Conservation (phyloP, 2,888 invertebrate genomes). For the Apamea anceps region DNA sequence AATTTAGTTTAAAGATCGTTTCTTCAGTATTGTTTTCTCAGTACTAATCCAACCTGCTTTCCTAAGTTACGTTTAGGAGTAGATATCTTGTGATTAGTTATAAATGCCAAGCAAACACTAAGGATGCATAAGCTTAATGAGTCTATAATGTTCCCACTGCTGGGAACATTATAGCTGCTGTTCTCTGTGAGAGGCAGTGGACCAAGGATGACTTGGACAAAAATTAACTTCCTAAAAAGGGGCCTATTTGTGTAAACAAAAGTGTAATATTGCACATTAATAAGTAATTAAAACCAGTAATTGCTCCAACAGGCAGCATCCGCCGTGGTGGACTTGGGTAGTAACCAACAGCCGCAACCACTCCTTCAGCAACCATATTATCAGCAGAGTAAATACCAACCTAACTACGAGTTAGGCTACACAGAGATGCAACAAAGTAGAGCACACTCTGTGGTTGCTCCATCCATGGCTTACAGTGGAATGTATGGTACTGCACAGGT, state of each 20-base stretch:
- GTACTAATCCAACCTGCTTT: neutral
- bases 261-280: neutral
- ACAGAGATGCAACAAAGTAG: conserved; percentile 21
- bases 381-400: conserved; percentile 44
- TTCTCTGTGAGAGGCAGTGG: neutral
- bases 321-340: neutral
- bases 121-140: neutral
- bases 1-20: neutral
- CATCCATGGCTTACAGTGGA: neutral
- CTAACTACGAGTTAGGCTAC: conserved; percentile 33
- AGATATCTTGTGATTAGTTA: neutral
- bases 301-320: conserved; percentile 21
- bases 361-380: conserved; percentile 53
- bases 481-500: conserved; percentile 21
- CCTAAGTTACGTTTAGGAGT: neutral
- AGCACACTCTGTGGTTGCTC: neutral
- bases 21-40: neutral
- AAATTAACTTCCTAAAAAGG: neutral
- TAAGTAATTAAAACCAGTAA: neutral
- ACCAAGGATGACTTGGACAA: neutral
- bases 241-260: neutral
- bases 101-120: neutral
- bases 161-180: too few relatives aligned
- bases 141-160: neutral
- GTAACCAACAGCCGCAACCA: conserved; percentile 18